Evolutionary conservation across 2,113 vertebrate species (phyloP).

Genomic region (Aspidoscelis tigris): DNA sequence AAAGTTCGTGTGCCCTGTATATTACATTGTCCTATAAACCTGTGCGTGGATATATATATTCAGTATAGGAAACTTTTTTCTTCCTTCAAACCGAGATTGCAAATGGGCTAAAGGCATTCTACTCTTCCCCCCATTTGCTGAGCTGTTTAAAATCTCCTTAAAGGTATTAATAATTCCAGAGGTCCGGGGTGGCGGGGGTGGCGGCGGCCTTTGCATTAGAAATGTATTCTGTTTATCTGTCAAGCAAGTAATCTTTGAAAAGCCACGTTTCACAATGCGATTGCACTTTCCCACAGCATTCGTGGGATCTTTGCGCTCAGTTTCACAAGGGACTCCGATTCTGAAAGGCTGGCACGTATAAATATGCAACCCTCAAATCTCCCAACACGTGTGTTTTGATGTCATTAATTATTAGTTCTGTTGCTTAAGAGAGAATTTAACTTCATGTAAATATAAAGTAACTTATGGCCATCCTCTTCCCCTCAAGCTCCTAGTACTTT

Average conservation of each 20-base stretch:
- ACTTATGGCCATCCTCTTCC: neutral
- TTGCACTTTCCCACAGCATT: neutral
- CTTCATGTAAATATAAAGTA: neutral
- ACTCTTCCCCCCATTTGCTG: too few relatives aligned
- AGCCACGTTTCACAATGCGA: conserved; percentile 21
- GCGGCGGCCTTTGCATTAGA: neutral
- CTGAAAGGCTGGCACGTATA: too few relatives aligned
- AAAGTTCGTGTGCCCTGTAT: too few relatives aligned
- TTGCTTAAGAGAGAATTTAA: neutral
- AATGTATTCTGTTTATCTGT: neutral
- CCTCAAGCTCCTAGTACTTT: neutral
- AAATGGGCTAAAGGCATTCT: too few relatives aligned
- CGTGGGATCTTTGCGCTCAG: conserved; percentile 17
- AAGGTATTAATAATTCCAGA: neutral
- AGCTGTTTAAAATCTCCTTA: neutral
- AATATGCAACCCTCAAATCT: neutral
- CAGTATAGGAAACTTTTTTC: neutral
- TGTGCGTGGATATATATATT: neutral
- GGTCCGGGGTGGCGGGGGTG: neutral
- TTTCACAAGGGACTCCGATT: neutral
- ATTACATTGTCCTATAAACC: too few relatives aligned
- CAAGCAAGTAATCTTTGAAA: neutral
- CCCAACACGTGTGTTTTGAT: neutral
- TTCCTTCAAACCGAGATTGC: too few relatives aligned
- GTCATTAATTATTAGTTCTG: neutral